These are phyloP conservation scores for Python bivittatus DNA, from an alignment of 2,113 vertebrate genomes.

Conservation along the genomic window DNA sequence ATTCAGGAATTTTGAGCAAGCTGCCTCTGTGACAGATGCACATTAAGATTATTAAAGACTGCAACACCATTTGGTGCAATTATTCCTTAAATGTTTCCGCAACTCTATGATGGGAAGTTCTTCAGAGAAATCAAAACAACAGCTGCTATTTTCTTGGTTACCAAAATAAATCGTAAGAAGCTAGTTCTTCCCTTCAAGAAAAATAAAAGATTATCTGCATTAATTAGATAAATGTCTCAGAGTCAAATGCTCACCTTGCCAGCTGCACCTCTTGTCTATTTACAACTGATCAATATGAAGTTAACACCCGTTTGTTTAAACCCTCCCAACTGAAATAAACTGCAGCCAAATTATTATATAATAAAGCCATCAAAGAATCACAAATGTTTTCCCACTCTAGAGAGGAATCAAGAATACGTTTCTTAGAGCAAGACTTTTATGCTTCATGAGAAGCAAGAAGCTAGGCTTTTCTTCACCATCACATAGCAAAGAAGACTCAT, in stretches of 20 bases:
- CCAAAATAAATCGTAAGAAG: constrained; percentile 42
- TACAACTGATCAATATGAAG: background rate
- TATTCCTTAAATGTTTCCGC: constrained; percentile 63
- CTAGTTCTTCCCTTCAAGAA: constrained; percentile 22
- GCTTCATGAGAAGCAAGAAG: background rate
- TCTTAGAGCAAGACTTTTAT: background rate
- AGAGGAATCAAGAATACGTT: background rate
- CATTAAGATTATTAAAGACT: constrained; percentile 35
- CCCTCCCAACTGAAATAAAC: background rate
- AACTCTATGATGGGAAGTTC: constrained; percentile 43
- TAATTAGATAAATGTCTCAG: constrained; percentile 10
- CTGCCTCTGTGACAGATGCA: constrained; percentile 20
- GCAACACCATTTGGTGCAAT: constrained; percentile 49
- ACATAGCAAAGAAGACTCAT: background rate
- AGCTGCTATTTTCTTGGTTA: constrained; percentile 51
- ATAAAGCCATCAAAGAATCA: background rate
- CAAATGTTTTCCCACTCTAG: background rate
- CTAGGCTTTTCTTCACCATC: background rate
- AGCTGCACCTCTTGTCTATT: background rate
- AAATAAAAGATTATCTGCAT: background rate
- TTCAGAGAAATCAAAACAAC: constrained; percentile 53
- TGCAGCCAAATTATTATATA: background rate
- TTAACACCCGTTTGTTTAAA: background rate
- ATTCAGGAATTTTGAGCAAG: constrained; percentile 37
- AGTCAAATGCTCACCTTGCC: constrained; percentile 17